Percentiles rank a stretch among this genome's conserved stretches.
Conservation (phyloP, 1,140 invertebrate species). For the Pollicipes pollicipes region DNA sequence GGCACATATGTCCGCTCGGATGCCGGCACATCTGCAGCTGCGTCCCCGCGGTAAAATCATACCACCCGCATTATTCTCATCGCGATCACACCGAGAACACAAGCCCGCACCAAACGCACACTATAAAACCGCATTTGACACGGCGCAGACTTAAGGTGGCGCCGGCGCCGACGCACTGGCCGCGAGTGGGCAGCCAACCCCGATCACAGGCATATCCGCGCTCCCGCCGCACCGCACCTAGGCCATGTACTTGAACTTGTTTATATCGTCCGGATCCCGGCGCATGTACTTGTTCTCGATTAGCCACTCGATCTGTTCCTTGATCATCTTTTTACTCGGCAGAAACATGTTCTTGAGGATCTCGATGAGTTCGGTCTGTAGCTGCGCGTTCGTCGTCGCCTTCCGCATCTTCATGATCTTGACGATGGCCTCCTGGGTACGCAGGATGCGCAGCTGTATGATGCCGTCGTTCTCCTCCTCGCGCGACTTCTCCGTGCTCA, state of each 20-base stretch:
- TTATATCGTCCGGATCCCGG: conserved; percentile 90
- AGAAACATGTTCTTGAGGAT: conserved; percentile 99
- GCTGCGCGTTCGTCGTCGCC: conserved; percentile 72
- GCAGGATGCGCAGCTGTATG: conserved; percentile 78
- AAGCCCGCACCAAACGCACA: no score
- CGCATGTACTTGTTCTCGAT: conserved; percentile 97
- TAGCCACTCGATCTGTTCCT: conserved; percentile 97
- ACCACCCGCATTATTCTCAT: no score
- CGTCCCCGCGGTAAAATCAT: no score
- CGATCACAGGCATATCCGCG: no score
- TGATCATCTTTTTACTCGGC: conserved; percentile 97
- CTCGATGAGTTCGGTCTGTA: conserved; percentile 91
- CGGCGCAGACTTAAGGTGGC: no score
- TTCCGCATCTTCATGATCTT: conserved; percentile 98
- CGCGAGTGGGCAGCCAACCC: no score
- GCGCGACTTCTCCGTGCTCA: conserved; percentile 86
- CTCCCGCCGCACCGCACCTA: conserved; percentile 33
- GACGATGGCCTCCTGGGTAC: conserved; percentile 91
- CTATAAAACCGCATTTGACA: no score
- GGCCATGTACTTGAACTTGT: conserved; percentile 95
- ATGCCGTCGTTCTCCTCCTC: conserved; percentile 96
- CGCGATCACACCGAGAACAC: no score
- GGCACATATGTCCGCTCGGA: no score
- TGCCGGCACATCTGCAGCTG: no score
- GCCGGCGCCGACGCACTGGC: no score